Evolutionary conservation across 2,888 invertebrate genomes (phyloP).

Genomic region (Sphinx pinastri): DNA sequence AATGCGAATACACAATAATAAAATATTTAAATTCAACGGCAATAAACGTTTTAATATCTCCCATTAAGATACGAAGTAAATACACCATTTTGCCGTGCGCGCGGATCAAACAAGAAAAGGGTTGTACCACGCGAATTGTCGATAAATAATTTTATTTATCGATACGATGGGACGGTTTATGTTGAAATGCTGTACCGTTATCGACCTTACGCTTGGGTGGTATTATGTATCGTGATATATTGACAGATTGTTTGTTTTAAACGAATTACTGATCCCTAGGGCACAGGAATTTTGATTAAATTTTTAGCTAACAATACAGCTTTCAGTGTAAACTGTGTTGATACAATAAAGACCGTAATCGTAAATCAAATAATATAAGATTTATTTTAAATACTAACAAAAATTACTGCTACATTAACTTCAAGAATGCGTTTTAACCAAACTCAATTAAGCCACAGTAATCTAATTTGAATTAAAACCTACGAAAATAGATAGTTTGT

Average conservation of each 20-base stretch:
- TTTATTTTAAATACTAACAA: too few relatives aligned
- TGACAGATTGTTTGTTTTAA: slow-evolving; percentile 25
- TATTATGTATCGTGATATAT: slow-evolving; percentile 39
- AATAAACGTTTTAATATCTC: slow-evolving; percentile 41
- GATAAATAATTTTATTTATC: slow-evolving; percentile 43
- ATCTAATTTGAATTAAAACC: too few relatives aligned
- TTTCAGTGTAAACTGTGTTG: too few relatives aligned
- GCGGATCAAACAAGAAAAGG: slow-evolving; percentile 64
- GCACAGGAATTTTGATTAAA: too few relatives aligned
- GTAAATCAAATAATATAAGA: too few relatives aligned
- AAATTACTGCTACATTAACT: too few relatives aligned
- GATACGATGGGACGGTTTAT: slow-evolving; percentile 9
- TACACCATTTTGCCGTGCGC: slow-evolving; percentile 42
- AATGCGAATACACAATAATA: slow-evolving; percentile 20
- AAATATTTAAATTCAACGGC: slow-evolving; percentile 21
- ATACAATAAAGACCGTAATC: too few relatives aligned
- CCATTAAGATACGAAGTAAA: slow-evolving; percentile 58
- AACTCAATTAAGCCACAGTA: too few relatives aligned
- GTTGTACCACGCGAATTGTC: slow-evolving; percentile 57
- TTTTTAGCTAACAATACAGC: too few relatives aligned
- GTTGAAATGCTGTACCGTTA: neutral
- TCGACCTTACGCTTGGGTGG: slow-evolving; percentile 49
- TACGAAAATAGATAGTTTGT: too few relatives aligned
- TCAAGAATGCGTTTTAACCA: too few relatives aligned
- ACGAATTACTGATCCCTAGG: too few relatives aligned